These are phyloP conservation scores for Sphaeramia orbicularis DNA, from an alignment of 2,797 vertebrate species.

Conservation along the genomic window DNA sequence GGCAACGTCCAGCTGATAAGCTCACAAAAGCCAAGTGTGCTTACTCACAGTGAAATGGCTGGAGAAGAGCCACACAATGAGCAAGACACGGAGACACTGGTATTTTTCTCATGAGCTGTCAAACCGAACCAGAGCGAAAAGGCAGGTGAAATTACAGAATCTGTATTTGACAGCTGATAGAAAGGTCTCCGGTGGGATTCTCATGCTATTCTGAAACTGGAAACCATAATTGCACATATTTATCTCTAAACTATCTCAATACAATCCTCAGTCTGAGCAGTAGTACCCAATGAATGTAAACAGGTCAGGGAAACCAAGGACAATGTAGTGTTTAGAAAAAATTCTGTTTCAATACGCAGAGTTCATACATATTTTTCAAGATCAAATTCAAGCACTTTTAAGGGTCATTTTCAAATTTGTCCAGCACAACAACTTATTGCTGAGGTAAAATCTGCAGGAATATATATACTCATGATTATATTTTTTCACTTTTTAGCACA, in stretches of 20 bases:
- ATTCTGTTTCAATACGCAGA: not conserved
- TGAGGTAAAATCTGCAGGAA: no score
- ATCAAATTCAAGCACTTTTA: no score
- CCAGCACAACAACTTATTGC: no score
- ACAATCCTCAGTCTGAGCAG: not conserved
- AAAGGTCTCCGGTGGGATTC: no score
- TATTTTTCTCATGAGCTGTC: not conserved
- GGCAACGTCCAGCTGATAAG: slow-evolving; percentile 1
- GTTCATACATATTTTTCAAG: no score
- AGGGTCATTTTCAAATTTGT: no score
- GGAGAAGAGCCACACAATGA: not conserved
- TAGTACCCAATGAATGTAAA: slow-evolving; percentile 6
- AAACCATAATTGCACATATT: no score
- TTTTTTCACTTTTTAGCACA: no score
- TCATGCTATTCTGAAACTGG: no score
- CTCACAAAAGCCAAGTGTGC: slow-evolving; percentile 7
- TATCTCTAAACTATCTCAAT: no score
- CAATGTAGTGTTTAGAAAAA: no score
- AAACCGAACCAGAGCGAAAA: slow-evolving; percentile 3
- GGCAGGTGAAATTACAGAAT: not conserved
- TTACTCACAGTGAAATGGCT: not conserved
- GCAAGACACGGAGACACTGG: not conserved
- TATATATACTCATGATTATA: no score
- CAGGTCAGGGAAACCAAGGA: not conserved
- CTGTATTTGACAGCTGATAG: not conserved